Evolutionary conservation across 2,888 invertebrate genomes (phyloP), one percentile per base, ranked within the genome.

Genomic region (Ormyrus pomaceus): DNA sequence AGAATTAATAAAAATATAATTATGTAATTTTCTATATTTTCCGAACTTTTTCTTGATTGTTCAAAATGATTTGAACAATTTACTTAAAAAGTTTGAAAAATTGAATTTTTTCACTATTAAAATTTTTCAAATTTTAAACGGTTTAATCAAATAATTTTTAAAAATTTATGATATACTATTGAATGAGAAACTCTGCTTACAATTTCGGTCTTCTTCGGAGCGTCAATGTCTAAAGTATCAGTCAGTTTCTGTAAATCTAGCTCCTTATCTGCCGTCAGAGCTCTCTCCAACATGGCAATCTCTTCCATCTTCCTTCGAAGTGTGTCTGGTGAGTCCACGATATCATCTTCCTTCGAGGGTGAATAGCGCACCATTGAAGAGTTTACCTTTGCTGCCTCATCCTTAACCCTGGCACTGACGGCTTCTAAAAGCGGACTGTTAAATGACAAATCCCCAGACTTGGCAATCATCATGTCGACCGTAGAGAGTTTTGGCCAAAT

Each of bases 401-500:
- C 79, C 45, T 82, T 80, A 1, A 80, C 68, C 6, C 77, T 53
- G 0, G 82, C 71, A 10, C 74, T 79, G 0, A 75, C 68, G 0
- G 80, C 78, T 13, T 80, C 80, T 3, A 82, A 50, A 1, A 82
- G 66, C 0, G 82, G 80, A 73, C 82, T 82, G 9, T 75, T 74
- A n/a, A 72, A 79, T 0, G 76, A 61, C 6, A 65, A 34, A 1
- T 74, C 65, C 2, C 59, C 58, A 8, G 68, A 1, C 46, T 78
- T 75, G 6, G 13, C 62, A 13, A 19, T 48, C 53, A 71, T 75
- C 53, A 65, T 70, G 19, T 71, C 66, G 9, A 64, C 56, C 6
- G 56, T 55, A 0, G 58, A 50, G 6, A 59, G 11, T 51, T 82
- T 83, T 6, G 75, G 50, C 83, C 84, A 86, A 56, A 83, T 84